A percentile compares a stretch with the other conserved stretches of the same genome.
Evolutionary conservation across 2,797 vertebrate species (phyloP).

Genomic region (Serranus cabrilla): DNA sequence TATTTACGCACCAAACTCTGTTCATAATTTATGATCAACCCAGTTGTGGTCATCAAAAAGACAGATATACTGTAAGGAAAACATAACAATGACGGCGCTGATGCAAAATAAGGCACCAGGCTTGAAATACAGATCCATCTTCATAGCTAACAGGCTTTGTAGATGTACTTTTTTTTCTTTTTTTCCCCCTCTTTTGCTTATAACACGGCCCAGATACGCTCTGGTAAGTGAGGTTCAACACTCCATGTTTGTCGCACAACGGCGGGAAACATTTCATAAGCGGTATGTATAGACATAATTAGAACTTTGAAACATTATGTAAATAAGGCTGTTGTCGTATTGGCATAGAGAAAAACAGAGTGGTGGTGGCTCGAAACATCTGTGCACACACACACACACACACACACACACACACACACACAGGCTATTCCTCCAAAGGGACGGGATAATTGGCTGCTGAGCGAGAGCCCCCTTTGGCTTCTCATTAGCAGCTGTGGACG

Average conservation of each 20-base stretch:
- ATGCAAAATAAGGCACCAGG: slow-evolving; percentile 40
- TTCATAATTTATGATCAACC: slow-evolving; percentile 50
- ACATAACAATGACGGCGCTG: slow-evolving; percentile 31
- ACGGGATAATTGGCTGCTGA: slow-evolving; percentile 82
- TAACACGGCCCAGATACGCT: neutral
- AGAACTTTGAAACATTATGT: slow-evolving; percentile 68
- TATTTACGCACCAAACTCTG: slow-evolving; percentile 17
- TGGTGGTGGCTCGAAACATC: slow-evolving; percentile 53
- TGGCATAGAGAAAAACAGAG: slow-evolving; percentile 47
- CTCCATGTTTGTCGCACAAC: slow-evolving; percentile 8
- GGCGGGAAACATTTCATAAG: slow-evolving; percentile 43
- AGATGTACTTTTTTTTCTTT: neutral
- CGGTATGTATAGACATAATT: slow-evolving; percentile 56
- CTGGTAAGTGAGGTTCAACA: slow-evolving; percentile 17
- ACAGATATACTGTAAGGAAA: slow-evolving; percentile 23
- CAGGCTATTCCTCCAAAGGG: slow-evolving; percentile 63
- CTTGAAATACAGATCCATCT: slow-evolving; percentile 37
- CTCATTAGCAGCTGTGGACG: slow-evolving; percentile 80
- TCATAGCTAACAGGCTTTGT: slow-evolving; percentile 7
- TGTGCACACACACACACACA: slow-evolving; percentile 31
- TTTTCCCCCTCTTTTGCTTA: neutral
- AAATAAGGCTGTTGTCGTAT: slow-evolving; percentile 63
- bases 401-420: slow-evolving; percentile 21
- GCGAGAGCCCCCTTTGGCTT: slow-evolving; percentile 75
- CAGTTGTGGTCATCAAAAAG: slow-evolving; percentile 43